Base-by-base conservation (phyloP, 1,140 invertebrate species). In the Drosophila bocki region DNA sequence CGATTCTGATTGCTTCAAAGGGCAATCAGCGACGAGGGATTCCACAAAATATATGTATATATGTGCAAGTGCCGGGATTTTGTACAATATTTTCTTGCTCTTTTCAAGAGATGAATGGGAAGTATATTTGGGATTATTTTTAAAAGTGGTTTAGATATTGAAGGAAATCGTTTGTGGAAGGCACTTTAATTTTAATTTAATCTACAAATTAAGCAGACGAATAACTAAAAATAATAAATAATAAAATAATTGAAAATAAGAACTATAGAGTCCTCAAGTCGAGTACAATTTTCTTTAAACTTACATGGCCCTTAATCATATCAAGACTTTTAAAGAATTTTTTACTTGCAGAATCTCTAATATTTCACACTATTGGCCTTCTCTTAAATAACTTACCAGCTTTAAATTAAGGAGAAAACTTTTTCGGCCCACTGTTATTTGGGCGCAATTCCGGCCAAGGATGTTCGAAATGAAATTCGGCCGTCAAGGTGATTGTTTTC, bases 401-500 rank as follows among this genome's bases (percentile, higher is more conserved):
- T 17, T 42, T 41, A 13, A 17, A 22, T 26, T 17, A 29, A n/a
- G 42, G 0, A 15, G 13, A 32, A 78, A 70, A 78, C 58, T 86
- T 82, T 78, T 0, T 33, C 8, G 17, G 19, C 56, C 57, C 51
- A 81, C 69, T 75, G 64, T 76, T 51, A 15, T 62, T 62, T 32
- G 6, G 4, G 48, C 33, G 33, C 67, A 50, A 33, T 58, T 58
- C 9, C 6, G 44, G 45, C 69, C 54, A 72, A 72, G 69, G 53
- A 71, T 72, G 44, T 71, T 72, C 69, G 53, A 88, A 88, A 88
- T 88, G 83, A 87, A 87, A 87, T 80, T 83, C 77, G 64, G 62
- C 72, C 61, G 81, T 78, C 69, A 84, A 88, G 84, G 84, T 88
- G 84, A 88, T 88, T 88, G 84, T 88, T 85, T 88, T 90, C 51